Percentiles rank a stretch among this genome's conserved stretches.
phyloP scores from a whole-genome alignment of 2,797 vertebrate species.

The Merluccius polli region DNA sequence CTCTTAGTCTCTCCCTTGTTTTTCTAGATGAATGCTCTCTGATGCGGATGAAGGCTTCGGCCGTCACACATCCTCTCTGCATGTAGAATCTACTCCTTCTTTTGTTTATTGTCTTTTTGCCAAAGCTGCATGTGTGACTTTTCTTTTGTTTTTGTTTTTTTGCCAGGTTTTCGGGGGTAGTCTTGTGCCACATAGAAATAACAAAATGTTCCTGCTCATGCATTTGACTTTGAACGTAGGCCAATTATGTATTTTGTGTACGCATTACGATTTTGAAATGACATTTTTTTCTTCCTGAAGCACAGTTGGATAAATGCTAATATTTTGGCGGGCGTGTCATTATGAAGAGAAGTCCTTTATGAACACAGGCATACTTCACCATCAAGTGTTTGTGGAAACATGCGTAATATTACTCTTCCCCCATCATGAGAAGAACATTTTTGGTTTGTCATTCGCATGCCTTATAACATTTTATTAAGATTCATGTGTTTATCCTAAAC shows the following conservation, averaged over 20 bases:
- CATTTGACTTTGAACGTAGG: slow-evolving; percentile 29
- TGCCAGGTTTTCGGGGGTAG: slow-evolving; percentile 46
- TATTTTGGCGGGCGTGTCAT: not conserved
- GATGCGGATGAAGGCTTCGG: slow-evolving; percentile 62
- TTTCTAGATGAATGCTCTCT: slow-evolving; percentile 60
- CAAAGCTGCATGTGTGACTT: slow-evolving; percentile 69
- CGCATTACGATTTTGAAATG: slow-evolving; percentile 25
- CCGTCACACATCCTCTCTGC: slow-evolving; percentile 64
- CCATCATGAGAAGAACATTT: slow-evolving; percentile 59
- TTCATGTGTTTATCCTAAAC: slow-evolving; percentile 60
- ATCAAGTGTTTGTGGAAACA: slow-evolving; percentile 38
- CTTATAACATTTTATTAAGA: slow-evolving; percentile 62
- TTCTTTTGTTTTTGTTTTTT: slow-evolving; percentile 27
- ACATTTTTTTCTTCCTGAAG: slow-evolving; percentile 7
- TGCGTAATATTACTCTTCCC: slow-evolving; percentile 53
- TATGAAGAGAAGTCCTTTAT: slow-evolving; percentile 27
- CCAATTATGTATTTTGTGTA: slow-evolving; percentile 22
- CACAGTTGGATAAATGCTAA: slow-evolving; percentile 21
- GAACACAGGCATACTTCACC: slow-evolving; percentile 40
- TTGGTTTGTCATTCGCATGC: slow-evolving; percentile 72
- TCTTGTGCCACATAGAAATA: slow-evolving; percentile 36
- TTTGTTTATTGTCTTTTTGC: slow-evolving; percentile 48
- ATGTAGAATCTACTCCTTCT: slow-evolving; percentile 65
- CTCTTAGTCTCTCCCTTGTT: slow-evolving; percentile 4
- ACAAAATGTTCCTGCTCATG: slow-evolving; percentile 32